These are phyloP conservation scores for Steatocranus sp. DNA, from an alignment of 2,797 vertebrate genomes.

Conservation along the genomic window DNA sequence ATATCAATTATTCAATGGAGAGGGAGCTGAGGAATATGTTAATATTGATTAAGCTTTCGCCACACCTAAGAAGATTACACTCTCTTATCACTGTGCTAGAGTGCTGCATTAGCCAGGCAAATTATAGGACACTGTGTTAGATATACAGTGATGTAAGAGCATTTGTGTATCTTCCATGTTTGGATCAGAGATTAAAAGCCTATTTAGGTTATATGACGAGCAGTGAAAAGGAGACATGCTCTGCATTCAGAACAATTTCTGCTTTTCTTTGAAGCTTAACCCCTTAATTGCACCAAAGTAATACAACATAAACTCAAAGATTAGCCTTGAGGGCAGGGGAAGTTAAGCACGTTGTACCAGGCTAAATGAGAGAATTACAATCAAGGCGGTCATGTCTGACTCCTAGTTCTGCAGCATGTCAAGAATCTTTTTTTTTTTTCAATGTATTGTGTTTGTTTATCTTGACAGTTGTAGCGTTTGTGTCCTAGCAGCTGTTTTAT, in stretches of 20 bases:
- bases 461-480: background rate
- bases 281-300: slow-evolving; percentile 32
- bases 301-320: slow-evolving; percentile 13
- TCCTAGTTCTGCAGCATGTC: background rate
- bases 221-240: slow-evolving; percentile 6
- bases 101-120: slow-evolving; percentile 69
- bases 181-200: slow-evolving; percentile 61
- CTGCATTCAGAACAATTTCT: slow-evolving; percentile 38
- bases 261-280: slow-evolving; percentile 51
- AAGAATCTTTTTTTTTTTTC: background rate
- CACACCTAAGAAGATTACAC: slow-evolving; percentile 78
- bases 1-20: slow-evolving; percentile 82
- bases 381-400: background rate
- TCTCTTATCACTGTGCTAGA: slow-evolving; percentile 74
- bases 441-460: slow-evolving; percentile 17
- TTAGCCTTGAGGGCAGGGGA: slow-evolving; percentile 18
- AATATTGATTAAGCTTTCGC: slow-evolving; percentile 80
- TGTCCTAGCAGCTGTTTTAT: slow-evolving; percentile 38
- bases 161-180: slow-evolving; percentile 55
- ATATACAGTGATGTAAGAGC: slow-evolving; percentile 53
- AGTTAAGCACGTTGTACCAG: slow-evolving; percentile 10
- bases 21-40: slow-evolving; percentile 78
- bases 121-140: slow-evolving; percentile 60
- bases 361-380: background rate
- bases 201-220: slow-evolving; percentile 45